A percentile compares a stretch with the other conserved stretches of the same genome.
phyloP scores from a whole-genome alignment of 2,797 vertebrate species.

The Characodon lateralis region DNA sequence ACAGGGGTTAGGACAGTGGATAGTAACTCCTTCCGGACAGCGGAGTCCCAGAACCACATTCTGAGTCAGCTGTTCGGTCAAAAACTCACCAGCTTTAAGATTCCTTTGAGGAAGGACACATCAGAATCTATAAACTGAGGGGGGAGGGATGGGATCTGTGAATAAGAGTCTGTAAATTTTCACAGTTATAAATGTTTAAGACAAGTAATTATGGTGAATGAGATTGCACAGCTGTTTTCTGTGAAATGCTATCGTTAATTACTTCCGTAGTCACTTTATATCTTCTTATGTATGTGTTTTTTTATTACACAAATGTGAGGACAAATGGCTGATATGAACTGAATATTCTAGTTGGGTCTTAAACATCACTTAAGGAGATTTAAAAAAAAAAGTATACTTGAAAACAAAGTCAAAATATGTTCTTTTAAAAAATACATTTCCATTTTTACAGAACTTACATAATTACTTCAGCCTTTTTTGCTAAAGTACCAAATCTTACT shows the following conservation, averaged over 20 bases:
- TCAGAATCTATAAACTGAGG: constrained; percentile 88
- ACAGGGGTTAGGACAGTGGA: constrained; percentile 81
- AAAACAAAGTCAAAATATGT: constrained; percentile 82
- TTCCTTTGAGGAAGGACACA: constrained; percentile 95
- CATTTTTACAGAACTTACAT: constrained; percentile 79
- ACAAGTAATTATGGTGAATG: constrained; percentile 86
- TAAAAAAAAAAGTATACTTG: constrained; percentile 86
- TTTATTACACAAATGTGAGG: constrained; percentile 86
- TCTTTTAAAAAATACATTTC: constrained; percentile 81
- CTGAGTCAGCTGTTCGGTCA: constrained; percentile 98
- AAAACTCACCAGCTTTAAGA: constrained; percentile 98
- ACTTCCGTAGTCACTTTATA: constrained; percentile 87
- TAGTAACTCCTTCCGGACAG: constrained; percentile 87
- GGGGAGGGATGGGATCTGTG: constrained; percentile 73
- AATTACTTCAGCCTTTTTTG: constrained; percentile 42
- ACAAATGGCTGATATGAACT: constrained; percentile 84
- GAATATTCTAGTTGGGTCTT: constrained; percentile 81
- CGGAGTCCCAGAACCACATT: constrained; percentile 95
- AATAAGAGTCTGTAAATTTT: constrained; percentile 75
- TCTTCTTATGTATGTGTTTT: constrained; percentile 86
- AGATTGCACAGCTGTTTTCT: constrained; percentile 91
- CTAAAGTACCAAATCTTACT: constrained; percentile 78
- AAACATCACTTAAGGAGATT: constrained; percentile 80
- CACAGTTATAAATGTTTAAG: constrained; percentile 80
- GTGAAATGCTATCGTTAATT: constrained; percentile 84